Base-by-base conservation (phyloP, 2,113 vertebrate genomes). In the Zosterops lateralis region DNA sequence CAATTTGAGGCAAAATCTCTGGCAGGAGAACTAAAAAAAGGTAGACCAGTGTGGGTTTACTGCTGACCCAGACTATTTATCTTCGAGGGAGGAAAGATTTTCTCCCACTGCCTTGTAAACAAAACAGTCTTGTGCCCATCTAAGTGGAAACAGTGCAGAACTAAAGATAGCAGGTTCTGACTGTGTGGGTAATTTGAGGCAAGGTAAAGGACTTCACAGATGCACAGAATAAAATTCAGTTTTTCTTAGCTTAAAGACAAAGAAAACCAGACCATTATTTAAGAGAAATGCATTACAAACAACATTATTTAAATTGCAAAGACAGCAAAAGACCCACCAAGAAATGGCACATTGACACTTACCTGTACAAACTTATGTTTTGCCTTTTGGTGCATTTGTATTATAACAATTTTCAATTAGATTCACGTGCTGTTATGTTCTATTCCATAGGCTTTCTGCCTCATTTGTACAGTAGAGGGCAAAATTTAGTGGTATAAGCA, bases 401-500 rank as follows among this genome's bases (percentile, higher is more conserved):
- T 90, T 80, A 25, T 34, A 81, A 25, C 17, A 61, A 0, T 71
- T 60, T 92, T 81, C 58, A 65, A 0, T 68, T 29, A 57, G 48
- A 36, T 78, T 78, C 65, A 28, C 47, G 34, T 38, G 22, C 73
- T 92, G 48, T 48, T 78, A 31, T 76, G 57, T 45, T 81, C 42
- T 82, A 5, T 74, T 89, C 57, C 70, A 12, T 36, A 65, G 86
- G 16, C 45, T 89, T 90, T 45, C 62, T 66, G 36, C 36, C 38
- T 91, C 25, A 21, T 84, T 84, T 75, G n/a, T 80, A 76, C 42
- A 50, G 45, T 8, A 85, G 66, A 87, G 45, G 34, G 26, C 58
- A 89, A 93, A 96, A 73, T 91, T 65, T 87, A 90, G 74, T 84
- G 62, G 32, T 62, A 45, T 61, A 91, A 91, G 32, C 29, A 76